Base-by-base conservation (phyloP, 1,140 invertebrate genomes). In the Ladona fulva region DNA sequence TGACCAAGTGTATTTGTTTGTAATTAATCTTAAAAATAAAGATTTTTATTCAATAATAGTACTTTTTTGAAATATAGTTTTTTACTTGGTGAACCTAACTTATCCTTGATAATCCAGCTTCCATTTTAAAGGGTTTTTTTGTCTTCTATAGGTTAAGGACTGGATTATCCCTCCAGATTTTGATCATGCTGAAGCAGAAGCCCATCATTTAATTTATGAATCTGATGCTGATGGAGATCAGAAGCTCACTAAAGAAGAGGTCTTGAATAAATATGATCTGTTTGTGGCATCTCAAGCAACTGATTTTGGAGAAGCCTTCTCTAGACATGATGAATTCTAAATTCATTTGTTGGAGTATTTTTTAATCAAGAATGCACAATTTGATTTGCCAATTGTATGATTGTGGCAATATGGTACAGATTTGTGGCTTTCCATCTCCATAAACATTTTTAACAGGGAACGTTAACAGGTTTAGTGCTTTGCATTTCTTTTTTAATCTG, bases 261-360 rank as follows among this genome's bases (percentile, higher is more conserved):
- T 99, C 76, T 84, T 99, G 0, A 91, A 93, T 52, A 98, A 99
- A 84, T 99, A 99, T 85, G 97, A 99, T 85, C 86, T 98, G 0
- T 99, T 99, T 85, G 97, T 99, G 0, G 97, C 97, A 42, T 99
- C 97, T 19, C 97, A 99, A 84, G 98, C 97, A 0, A 99, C 97
- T 0, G 97, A 99, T 86, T 99, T 99, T 85, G 98, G 98, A 0
- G 96, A 99, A 85, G 97, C 97, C 10, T 86, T 99, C 5, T 90
- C 91, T 0, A 89, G 95, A 81, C 97, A 99, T 83, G 98, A 99
- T 82, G 95, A 97, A 86, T 96, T 97, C 86, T 97, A 91, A 66
- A 66, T 3, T 22, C 5, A 16, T 66, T 66, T 22, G n/a, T 3
- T 6, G 5, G n/a, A 66, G 14, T 19, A 19, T 16, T 16, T 22